phyloP scores from a whole-genome alignment of 2,888 invertebrate genomes.

The Tanypteryx hageni region DNA sequence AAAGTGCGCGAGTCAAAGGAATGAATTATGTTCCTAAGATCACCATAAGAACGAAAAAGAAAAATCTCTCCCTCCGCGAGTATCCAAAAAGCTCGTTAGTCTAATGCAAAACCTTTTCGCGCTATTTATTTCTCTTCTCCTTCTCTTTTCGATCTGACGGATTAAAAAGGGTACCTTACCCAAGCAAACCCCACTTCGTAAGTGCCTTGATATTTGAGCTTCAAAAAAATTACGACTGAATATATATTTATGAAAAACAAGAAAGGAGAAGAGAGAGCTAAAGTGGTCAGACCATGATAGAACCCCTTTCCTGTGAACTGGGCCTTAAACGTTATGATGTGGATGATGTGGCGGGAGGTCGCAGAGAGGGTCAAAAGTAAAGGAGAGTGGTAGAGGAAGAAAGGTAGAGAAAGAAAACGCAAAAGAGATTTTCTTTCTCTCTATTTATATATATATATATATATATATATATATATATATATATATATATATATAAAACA shows the following conservation, averaged over 20 bases:
- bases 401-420: not conserved
- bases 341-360: constrained; percentile 19
- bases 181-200: not conserved
- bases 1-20: too few relatives aligned
- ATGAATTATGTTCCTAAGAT: too few relatives aligned
- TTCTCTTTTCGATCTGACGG: not conserved
- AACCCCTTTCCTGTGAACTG: not conserved
- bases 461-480: too few relatives aligned
- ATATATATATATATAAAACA: too few relatives aligned
- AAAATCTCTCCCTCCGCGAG: constrained; percentile 8
- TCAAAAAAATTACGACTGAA: not conserved
- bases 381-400: not conserved
- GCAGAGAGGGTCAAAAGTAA: not conserved
- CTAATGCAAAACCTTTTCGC: constrained; percentile 38
- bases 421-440: not conserved
- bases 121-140: not conserved
- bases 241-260: not conserved
- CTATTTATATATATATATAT: too few relatives aligned
- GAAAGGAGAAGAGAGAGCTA: not conserved
- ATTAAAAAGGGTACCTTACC: constrained; percentile 35
- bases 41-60: too few relatives aligned
- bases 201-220: constrained; percentile 41
- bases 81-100: constrained; percentile 33
- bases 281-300: not conserved
- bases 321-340: constrained; percentile 31